Base-by-base conservation (phyloP, 2,888 invertebrate genomes). In the Meganola albula region DNA sequence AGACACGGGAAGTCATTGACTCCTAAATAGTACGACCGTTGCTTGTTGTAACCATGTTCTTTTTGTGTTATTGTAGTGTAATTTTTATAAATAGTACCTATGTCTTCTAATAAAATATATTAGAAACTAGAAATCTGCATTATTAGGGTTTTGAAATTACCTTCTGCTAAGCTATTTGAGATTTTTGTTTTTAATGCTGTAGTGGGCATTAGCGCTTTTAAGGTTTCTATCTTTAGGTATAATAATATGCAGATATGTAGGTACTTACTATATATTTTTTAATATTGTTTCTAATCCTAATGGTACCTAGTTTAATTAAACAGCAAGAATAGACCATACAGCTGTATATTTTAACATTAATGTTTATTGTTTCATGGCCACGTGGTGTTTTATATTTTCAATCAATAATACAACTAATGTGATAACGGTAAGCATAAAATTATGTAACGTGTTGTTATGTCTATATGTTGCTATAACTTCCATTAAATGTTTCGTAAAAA, bases 21-120 rank as follows among this genome's bases (percentile, higher is more conserved):
- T 65, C 47, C 38, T 60, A 65, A 64, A 65, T 65, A 56, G 67
- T 59, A 37, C 61, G 56, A 63, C 64, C 63, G 66, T 63, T 73
- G 63, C 41, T 54, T 55, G 46, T 34, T 38, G 40, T 48, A 50
- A 53, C 52, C 44, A 49, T 39, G 38, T 51, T 47, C 39, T 51
- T 51, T 41, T 27, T 25, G 11, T n/a, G n/a, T n/a, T 8, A 32
- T 10, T 22, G 11, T 34, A 25, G 32, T 37, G 37, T 40, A 27
- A 34, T 39, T 36, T 11, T 24, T 24, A 11, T 2, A 8, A 12
- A 9, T 2, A 24, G n/a, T n/a, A n/a, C n/a, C n/a, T n/a, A n/a
- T n/a, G n/a, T n/a, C n/a, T n/a, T n/a, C 7, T 7, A 9, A 4
- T 7, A 21, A 21, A 21, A 5, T 21, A 10, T 4, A 21, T 7